Evolutionary conservation across 2,888 invertebrate genomes (phyloP).

Genomic region (Patella pellucida): DNA sequence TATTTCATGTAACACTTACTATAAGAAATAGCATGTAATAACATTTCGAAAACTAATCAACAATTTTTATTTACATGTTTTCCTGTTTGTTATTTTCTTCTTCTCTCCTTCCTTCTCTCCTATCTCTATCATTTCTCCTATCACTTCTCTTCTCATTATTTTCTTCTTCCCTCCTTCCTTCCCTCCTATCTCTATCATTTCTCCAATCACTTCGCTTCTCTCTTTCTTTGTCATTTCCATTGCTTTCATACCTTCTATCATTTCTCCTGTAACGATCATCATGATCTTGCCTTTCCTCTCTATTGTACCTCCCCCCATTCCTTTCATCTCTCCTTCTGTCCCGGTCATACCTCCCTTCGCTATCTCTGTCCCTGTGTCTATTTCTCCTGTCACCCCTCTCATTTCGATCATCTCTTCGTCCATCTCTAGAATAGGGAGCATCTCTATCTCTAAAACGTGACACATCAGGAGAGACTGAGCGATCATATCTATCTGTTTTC

Average conservation of each 20-base stretch:
- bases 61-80: no score
- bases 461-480: no score
- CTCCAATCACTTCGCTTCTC: conserved; percentile 13
- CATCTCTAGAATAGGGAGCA: conserved; percentile 9
- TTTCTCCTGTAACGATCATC: neutral
- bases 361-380: neutral
- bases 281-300: conserved; percentile 2
- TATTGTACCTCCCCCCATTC: conserved; percentile 14
- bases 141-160: conserved; percentile 17
- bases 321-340: conserved; percentile 19
- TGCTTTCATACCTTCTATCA: neutral
- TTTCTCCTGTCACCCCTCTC: conserved; percentile 19
- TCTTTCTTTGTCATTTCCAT: conserved; percentile 12
- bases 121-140: conserved; percentile 18
- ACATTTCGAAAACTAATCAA: no score
- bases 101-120: neutral
- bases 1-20: no score
- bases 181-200: conserved; percentile 20
- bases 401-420: conserved; percentile 11
- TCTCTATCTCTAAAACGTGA: neutral
- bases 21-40: no score
- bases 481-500: conserved; percentile 4
- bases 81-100: neutral
- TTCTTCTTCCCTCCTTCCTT: conserved; percentile 14
- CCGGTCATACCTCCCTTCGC: conserved; percentile 10